Conservation (phyloP, 1,140 invertebrate species). For the Venustaconcha ellipsiformis region DNA sequence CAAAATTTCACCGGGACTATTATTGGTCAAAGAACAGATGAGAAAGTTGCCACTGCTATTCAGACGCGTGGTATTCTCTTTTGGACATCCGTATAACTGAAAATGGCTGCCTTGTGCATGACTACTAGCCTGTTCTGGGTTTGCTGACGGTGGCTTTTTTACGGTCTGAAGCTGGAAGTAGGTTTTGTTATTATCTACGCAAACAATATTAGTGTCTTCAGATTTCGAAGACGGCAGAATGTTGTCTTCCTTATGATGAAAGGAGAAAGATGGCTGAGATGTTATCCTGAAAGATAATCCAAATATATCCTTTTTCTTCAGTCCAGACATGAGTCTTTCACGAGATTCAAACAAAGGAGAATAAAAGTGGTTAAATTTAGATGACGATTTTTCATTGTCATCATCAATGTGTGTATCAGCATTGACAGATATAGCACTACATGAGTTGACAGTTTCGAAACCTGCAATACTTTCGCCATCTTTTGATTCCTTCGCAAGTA, state of each 20-base stretch:
- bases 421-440: too few species aligned
- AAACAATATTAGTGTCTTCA: constrained; percentile 8
- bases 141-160: constrained; percentile 5
- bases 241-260: neutral
- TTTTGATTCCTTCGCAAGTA: too few species aligned
- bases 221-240: neutral
- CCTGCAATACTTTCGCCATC: too few species aligned
- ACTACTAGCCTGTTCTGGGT: neutral
- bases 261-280: neutral
- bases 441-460: too few species aligned
- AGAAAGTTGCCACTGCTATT: neutral
- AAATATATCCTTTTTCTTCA: constrained; percentile 26
- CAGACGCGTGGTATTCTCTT: neutral
- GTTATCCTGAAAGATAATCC: constrained; percentile 25
- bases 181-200: constrained; percentile 26
- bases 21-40: neutral
- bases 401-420: too few species aligned
- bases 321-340: constrained; percentile 18
- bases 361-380: too few species aligned
- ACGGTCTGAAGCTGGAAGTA: constrained; percentile 33
- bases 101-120: neutral
- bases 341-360: neutral
- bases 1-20: constrained; percentile 4
- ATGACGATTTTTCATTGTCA: too few species aligned
- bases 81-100: neutral